Base-by-base conservation (phyloP, 2,888 invertebrate genomes). In the Synergus gifuensis region DNA sequence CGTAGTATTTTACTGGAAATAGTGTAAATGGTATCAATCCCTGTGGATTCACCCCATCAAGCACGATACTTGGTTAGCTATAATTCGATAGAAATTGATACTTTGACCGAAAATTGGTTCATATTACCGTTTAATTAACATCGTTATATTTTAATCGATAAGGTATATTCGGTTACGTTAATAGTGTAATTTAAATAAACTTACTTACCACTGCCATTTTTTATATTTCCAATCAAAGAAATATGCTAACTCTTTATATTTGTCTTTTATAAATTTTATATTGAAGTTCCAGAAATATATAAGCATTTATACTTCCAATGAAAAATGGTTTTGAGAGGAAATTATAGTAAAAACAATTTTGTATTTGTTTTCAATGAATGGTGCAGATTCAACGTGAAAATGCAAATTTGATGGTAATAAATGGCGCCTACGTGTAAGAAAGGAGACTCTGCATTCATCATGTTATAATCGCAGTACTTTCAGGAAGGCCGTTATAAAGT, bases 401-500 rank as follows among this genome's bases (percentile, higher is more conserved):
- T 42, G 42, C 8, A 40, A 66, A 66, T 66, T 40, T 66, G 11
- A 54, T 40, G 49, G 11, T 36, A 11, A 54, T n/a, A 8, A 16
- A 40, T 73, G n/a, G 1, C n/a, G 16, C 16, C 16, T 54, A 73
- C n/a, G 73, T 73, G 69, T 73, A 62, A 4, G 54, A 73, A 54
- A 9, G 46, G 16, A 49, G 36, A 4, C 54, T 73, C 54, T 54
- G n/a, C 73, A 73, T 73, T 73, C n/a, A 73, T 73, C 73, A 73
- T 54, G 54, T 36, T 28, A 73, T 73, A 54, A 73, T 73, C 69
- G 49, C 28, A 36, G 36, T 54, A 73, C 54, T 73, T 73, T 73
- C 54, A 36, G n/a, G 36, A 54, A 73, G 36, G 54, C 36, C 73
- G 73, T 73, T 73, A 54, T 36, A 73, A 73, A 73, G 73, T 73